Evolutionary conservation across 2,888 invertebrate species (phyloP).

Genomic region (Rhodophaea formosa): DNA sequence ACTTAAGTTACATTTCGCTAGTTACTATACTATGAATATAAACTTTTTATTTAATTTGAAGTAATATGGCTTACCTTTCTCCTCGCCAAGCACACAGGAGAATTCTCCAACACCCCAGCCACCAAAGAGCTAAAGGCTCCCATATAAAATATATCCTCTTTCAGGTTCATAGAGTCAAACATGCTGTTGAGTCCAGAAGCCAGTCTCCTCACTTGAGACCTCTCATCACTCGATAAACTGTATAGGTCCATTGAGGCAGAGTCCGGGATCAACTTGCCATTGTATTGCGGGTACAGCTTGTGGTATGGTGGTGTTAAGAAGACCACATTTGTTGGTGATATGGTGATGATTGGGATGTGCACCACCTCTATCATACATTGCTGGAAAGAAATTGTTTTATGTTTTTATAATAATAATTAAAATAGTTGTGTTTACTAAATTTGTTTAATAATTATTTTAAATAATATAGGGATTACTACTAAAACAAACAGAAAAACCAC

Average conservation of each 20-base stretch:
- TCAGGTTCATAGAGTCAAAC: conserved; percentile 80
- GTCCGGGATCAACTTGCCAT: conserved; percentile 54
- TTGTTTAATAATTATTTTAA: no score
- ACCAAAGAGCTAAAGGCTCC: conserved; percentile 83
- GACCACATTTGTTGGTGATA: conserved; percentile 78
- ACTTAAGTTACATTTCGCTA: no score
- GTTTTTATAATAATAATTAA: no score
- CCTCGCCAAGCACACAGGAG: conserved; percentile 74
- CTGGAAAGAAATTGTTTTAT: conserved; percentile 56
- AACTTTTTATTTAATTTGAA: neutral
- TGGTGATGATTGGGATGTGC: conserved; percentile 82
- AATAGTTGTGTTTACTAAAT: no score
- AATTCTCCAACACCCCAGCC: conserved; percentile 81
- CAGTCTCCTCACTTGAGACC: conserved; percentile 65
- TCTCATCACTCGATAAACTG: conserved; percentile 57
- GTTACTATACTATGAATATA: no score
- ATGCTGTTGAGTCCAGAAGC: conserved; percentile 77
- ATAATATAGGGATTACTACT: no score
- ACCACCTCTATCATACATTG: conserved; percentile 82
- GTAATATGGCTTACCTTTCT: conserved; percentile 67
- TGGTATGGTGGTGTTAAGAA: conserved; percentile 84
- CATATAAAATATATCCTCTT: conserved; percentile 84
- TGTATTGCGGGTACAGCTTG: conserved; percentile 78
- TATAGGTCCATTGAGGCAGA: conserved; percentile 59
- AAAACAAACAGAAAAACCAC: no score